Evolutionary conservation across 2,888 invertebrate species (phyloP), one percentile per base, ranked within the genome.

Genomic region (Sussaba pulchella): DNA sequence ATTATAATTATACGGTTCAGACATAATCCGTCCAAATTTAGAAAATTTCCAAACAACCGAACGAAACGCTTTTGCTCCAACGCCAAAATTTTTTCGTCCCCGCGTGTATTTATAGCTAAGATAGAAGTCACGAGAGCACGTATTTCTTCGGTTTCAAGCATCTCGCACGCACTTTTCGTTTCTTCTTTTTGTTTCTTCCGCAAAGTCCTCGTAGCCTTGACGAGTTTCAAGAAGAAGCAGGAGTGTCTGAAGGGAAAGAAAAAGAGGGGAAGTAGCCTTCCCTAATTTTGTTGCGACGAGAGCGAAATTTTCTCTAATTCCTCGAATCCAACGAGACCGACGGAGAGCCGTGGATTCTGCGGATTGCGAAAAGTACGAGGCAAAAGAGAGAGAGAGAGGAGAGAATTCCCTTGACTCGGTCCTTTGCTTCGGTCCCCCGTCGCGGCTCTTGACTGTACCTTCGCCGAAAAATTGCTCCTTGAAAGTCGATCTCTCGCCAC

Each of bases 251-350:
- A 17, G 24, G 31, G 19, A 12, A 19, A 59, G 31, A 63, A 45
- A 1, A 19, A 64, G 39, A 39, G 1, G 12, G 64, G 39, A 21
- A 50, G 52, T 36, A 39, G 14, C 59, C 69, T 70, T 47, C 76
- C 72, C 73, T 73, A 82, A 74, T 82, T 80, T 74, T 36, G 52
- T 73, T 43, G 57, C 66, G n/a, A 64, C 64, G 73, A 50, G 69
- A 71, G 41, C 36, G 54, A 61, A 80, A 80, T 77, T 82, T 72
- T 43, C 69, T 74, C 43, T 72, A 80, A 80, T 82, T 80, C 54
- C 66, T 67, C 31, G 9, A 24, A 21, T 41, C 57, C 12, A 59
- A 36, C 31, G 66, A 43, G 54, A 14, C 24, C 21, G 71, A 61
- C 24, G 43, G 24, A 59, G 71, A 73, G 24, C 47, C 66, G 67